Base-by-base conservation (phyloP, 2,888 invertebrate genomes). In the Brenthis ino region DNA sequence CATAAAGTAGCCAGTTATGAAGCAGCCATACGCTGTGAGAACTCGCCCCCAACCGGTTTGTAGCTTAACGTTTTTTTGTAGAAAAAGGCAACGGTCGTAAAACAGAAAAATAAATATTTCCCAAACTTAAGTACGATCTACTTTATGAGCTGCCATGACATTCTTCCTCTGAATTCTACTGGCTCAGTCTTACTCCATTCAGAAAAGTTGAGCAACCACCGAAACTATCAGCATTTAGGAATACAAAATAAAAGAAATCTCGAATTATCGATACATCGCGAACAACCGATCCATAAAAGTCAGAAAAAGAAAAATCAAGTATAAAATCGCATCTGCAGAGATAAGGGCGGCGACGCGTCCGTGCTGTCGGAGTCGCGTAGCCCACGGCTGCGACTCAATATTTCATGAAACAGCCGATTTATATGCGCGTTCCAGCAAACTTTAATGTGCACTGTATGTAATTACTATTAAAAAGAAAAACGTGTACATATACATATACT, bases 391-490 rank as follows among this genome's bases (percentile, higher is more conserved):
- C 79, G 80, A 79, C 84, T 82, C 91, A 86, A 90, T 92, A 89
- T 91, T 92, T 91, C 89, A 91, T 86, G 90, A 90, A 91, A 89
- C 84, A 85, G 80, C 85, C 91, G 87, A 91, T 93, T 91, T 91
- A 88, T 91, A 91, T 91, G 89, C 91, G 84, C 80, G 84, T 82
- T 77, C 84, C 82, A 81, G 85, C 87, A 85, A 88, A 87, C 85
- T 85, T 89, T 89, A 86, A 91, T 89, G 86, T 86, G 84, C 85
- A 84, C 78, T 82, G 82, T 83, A 83, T 85, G 85, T 91, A 92
- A 91, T 91, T 91, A 88, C 84, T 82, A 77, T 77, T 81, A 81
- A 85, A 79, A 87, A 84, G 81, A 79, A 82, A 79, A 74, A 71
- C 50, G 24, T 43, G 47, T 50, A 60, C 50, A 28, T 53, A 43